Evolutionary conservation across 2,797 vertebrate genomes (phyloP).

Genomic region (Poeciliopsis turneri): DNA sequence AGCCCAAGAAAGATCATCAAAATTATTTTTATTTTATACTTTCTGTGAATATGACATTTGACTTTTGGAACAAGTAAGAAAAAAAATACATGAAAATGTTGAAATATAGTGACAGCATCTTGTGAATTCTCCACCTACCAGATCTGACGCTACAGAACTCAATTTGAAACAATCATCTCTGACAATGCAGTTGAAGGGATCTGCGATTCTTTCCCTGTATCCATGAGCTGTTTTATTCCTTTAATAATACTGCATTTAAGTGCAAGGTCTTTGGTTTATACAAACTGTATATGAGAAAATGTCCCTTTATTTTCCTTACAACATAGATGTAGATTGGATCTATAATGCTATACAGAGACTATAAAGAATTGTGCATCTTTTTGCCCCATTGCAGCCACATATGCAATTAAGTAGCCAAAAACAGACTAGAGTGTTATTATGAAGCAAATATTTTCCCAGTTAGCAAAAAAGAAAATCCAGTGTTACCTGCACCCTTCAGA

Average conservation of each 20-base stretch:
- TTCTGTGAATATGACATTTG: not conserved
- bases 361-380: not conserved
- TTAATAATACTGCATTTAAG: constrained; percentile 1
- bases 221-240: not conserved
- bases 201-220: not conserved
- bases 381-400: not conserved
- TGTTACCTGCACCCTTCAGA: not conserved
- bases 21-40: not conserved
- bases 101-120: constrained; percentile 2
- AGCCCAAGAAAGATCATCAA: not conserved
- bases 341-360: not conserved
- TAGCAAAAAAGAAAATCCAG: not conserved
- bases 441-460: not conserved
- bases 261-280: not conserved
- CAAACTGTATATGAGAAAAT: not conserved
- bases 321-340: not conserved
- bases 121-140: not conserved
- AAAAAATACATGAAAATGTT: not conserved
- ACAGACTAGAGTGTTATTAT: not conserved
- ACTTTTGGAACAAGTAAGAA: not conserved
- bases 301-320: not conserved
- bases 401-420: not conserved
- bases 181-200: not conserved
- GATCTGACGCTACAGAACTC: not conserved
- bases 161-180: constrained; percentile 4